Conservation (phyloP, 2,888 invertebrate species). For the Herminia tarsipennalis region DNA sequence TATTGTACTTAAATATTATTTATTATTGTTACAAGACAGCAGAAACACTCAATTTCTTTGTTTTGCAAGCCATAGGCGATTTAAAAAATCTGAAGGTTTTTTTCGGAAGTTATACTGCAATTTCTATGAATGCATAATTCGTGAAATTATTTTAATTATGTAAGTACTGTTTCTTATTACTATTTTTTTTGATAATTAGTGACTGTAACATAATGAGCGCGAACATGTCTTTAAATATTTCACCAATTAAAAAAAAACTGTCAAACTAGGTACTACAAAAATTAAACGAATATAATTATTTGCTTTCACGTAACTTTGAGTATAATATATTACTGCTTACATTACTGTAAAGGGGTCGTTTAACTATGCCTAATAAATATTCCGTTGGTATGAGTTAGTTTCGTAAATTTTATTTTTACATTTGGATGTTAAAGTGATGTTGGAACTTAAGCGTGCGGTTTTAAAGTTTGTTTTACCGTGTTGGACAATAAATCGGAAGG, state of each 20-base stretch:
- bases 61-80: no score
- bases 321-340: neutral
- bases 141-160: no score
- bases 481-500: slow-evolving; percentile 11
- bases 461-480: slow-evolving; percentile 17
- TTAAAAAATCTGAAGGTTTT: no score
- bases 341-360: slow-evolving; percentile 28
- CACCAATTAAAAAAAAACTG: neutral
- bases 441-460: neutral
- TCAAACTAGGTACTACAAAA: no score
- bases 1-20: no score
- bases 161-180: neutral
- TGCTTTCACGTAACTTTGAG: slow-evolving; percentile 5
- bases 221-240: no score
- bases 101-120: no score
- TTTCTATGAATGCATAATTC: no score
- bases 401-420: slow-evolving; percentile 28
- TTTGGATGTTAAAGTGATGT: slow-evolving; percentile 2
- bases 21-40: no score
- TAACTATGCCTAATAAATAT: slow-evolving; percentile 26
- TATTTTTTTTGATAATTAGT: no score
- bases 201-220: no score
- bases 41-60: no score
- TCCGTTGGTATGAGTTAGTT: slow-evolving; percentile 25
- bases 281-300: neutral